phyloP scores from a whole-genome alignment of 2,797 vertebrate species.

The Syncerus caffer region DNA sequence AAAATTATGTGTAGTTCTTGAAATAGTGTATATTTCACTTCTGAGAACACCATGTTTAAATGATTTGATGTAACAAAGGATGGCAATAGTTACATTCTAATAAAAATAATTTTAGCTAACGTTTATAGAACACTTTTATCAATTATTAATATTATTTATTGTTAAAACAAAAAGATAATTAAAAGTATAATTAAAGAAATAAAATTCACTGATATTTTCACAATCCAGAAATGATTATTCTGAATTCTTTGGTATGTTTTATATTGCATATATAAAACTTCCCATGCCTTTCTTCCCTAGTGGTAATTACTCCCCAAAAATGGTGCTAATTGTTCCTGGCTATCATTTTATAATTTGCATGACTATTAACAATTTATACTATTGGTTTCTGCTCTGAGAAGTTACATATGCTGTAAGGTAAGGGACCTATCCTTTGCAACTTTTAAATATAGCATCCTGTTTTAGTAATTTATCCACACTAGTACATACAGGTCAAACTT shows the following conservation, averaged over 20 bases:
- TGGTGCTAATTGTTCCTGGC: neutral
- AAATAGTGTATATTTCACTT: neutral
- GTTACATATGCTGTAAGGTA: neutral
- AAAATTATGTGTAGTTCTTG: neutral
- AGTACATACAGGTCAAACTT: neutral
- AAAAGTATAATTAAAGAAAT: neutral
- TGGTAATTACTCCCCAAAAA: neutral
- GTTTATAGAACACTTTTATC: neutral
- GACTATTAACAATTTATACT: neutral
- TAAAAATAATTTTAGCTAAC: neutral
- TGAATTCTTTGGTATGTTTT: neutral
- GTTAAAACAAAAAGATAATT: neutral
- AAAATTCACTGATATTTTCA: neutral
- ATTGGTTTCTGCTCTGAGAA: neutral
- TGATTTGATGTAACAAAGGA: neutral
- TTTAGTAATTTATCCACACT: neutral
- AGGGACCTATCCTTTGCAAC: neutral
- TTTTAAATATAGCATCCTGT: neutral
- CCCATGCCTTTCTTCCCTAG: neutral
- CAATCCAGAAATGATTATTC: neutral
- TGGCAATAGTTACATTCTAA: neutral
- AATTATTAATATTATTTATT: neutral
- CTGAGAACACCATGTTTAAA: neutral
- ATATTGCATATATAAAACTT: neutral
- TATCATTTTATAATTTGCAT: neutral